Percentiles rank a stretch among this genome's conserved stretches.
These are phyloP conservation scores for Synanceia verrucosa DNA, from an alignment of 2,797 vertebrate genomes.

Conservation along the genomic window DNA sequence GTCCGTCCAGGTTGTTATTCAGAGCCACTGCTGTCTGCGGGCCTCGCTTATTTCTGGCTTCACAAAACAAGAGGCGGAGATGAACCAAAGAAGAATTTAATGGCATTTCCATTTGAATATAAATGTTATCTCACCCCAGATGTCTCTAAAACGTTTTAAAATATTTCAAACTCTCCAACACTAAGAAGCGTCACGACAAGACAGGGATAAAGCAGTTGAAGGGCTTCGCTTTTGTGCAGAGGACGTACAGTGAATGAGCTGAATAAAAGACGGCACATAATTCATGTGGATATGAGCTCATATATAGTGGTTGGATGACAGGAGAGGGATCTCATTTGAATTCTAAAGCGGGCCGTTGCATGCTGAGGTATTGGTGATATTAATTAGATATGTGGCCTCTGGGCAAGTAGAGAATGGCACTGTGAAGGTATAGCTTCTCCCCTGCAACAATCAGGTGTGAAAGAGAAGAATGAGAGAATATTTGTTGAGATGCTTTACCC, in stretches of 20 bases:
- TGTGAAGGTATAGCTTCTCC: constrained; percentile 35
- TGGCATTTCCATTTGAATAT: constrained; percentile 82
- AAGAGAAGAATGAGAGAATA: constrained; percentile 44
- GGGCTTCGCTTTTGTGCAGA: constrained; percentile 42
- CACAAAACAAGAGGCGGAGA: constrained; percentile 78
- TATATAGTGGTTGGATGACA: constrained; percentile 34
- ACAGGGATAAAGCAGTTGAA: constrained; percentile 32
- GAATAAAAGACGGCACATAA: constrained; percentile 47
- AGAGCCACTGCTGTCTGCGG: constrained; percentile 63
- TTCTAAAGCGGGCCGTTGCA: constrained; percentile 58
- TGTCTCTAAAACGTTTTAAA: constrained; percentile 64
- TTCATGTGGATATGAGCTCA: constrained; percentile 49
- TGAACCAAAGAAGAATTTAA: constrained; percentile 70
- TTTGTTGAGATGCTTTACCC: constrained; percentile 44
- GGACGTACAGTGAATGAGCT: constrained; percentile 28
- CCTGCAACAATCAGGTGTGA: constrained; percentile 53
- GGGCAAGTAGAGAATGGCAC: constrained; percentile 50
- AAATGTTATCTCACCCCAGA: constrained; percentile 72
- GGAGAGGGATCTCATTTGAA: constrained; percentile 65
- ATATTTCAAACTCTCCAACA: constrained; percentile 63
- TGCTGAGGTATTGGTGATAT: constrained; percentile 66
- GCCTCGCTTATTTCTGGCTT: constrained; percentile 67
- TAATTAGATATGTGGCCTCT: constrained; percentile 73
- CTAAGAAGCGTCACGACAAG: constrained; percentile 32
- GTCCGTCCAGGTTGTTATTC: constrained; percentile 82